Percentiles rank a stretch among this genome's conserved stretches.
Evolutionary conservation across 2,888 invertebrate genomes (phyloP).

Genomic region (Drosophila formosana): DNA sequence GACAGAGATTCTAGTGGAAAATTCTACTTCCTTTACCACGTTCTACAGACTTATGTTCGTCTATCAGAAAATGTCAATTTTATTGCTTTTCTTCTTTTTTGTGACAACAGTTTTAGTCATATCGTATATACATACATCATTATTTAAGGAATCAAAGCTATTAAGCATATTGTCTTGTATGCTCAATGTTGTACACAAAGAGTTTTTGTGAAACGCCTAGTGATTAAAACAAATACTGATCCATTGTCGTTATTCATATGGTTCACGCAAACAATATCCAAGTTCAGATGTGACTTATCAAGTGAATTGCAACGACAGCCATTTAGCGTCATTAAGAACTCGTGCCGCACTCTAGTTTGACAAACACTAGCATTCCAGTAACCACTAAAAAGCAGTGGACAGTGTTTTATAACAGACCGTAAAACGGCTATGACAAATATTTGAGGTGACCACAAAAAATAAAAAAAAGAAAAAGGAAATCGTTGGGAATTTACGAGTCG

Average conservation of each 20-base stretch:
- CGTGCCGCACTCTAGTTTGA: conserved; percentile 20
- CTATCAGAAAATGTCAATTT: too few relatives aligned
- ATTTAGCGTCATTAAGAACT: conserved; percentile 34
- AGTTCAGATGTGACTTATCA: background rate
- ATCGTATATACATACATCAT: too few relatives aligned
- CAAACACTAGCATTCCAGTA: conserved; percentile 2
- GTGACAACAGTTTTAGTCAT: too few relatives aligned
- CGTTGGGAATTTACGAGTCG: conserved; percentile 47
- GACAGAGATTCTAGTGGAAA: too few relatives aligned
- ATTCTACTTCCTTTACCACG: too few relatives aligned
- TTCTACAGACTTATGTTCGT: too few relatives aligned
- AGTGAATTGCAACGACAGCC: conserved; percentile 15
- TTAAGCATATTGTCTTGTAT: too few relatives aligned
- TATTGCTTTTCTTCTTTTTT: too few relatives aligned
- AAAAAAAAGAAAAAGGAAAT: background rate
- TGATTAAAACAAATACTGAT: background rate
- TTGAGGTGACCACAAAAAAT: conserved; percentile 55
- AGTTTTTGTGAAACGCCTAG: too few relatives aligned
- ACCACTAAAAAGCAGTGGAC: conserved; percentile 24
- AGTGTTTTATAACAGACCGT: conserved; percentile 51
- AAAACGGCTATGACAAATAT: conserved; percentile 67
- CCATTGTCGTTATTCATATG: background rate
- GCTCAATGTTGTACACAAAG: too few relatives aligned
- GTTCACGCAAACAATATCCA: background rate
- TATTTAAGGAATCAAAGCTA: too few relatives aligned